phyloP scores from a whole-genome alignment of 2,113 vertebrate genomes.

The Turdus rufiventris region DNA sequence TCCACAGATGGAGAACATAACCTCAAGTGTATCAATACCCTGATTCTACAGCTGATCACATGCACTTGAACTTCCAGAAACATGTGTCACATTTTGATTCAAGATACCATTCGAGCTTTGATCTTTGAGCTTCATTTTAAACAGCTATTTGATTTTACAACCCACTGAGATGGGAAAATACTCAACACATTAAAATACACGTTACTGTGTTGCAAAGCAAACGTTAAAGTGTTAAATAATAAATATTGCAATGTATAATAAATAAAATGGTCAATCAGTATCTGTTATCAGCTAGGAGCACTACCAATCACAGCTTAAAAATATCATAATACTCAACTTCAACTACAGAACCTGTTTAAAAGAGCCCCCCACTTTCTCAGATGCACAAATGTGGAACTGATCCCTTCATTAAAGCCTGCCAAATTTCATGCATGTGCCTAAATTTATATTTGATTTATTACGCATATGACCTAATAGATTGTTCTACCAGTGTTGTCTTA shows the following conservation, averaged over 20 bases:
- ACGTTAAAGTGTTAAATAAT: neutral
- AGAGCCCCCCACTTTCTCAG: neutral
- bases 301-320: neutral
- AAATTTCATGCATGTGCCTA: neutral
- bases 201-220: neutral
- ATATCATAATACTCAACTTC: neutral
- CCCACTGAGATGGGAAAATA: neutral
- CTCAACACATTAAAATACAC: neutral
- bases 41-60: neutral
- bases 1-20: neutral
- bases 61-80: neutral
- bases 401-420: neutral
- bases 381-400: neutral
- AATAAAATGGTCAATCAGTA: neutral
- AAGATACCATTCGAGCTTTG: accelerated
- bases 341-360: neutral
- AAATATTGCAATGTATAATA: neutral
- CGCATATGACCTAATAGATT: neutral
- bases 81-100: accelerated
- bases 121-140: neutral
- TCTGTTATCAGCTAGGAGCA: neutral
- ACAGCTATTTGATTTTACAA: neutral
- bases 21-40: neutral
- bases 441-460: neutral
- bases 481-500: neutral